Percentiles rank a stretch among this genome's conserved stretches.
Evolutionary conservation across 1,140 invertebrate species (phyloP).

Genomic region (Rhyacophila brunnea): DNA sequence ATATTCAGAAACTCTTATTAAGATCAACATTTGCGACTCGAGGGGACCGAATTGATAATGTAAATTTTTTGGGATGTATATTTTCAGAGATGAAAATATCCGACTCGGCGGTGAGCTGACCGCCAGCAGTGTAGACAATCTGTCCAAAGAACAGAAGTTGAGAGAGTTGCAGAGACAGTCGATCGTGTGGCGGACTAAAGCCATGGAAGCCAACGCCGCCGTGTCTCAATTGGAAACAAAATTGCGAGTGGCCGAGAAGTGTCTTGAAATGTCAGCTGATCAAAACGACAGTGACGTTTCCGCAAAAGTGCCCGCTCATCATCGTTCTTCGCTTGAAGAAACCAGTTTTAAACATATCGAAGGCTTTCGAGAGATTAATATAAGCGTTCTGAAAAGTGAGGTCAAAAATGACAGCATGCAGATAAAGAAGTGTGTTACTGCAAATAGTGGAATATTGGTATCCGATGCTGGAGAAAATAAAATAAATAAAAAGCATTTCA

Average conservation of each 20-base stretch:
- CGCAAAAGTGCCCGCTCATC: not conserved
- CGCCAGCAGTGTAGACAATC: slow-evolving; percentile 29
- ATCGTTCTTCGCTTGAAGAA: not conserved
- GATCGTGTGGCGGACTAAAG: slow-evolving; percentile 31
- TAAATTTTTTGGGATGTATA: not conserved
- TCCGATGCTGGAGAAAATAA: slow-evolving; percentile 3
- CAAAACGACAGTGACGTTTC: not conserved
- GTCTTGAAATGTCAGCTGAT: not conserved
- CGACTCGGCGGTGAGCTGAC: slow-evolving; percentile 17
- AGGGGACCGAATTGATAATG: not conserved
- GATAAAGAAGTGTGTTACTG: not conserved
- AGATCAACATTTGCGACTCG: not conserved
- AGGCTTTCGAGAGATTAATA: slow-evolving; percentile 17
- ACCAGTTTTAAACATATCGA: not conserved
- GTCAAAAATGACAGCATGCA: not conserved
- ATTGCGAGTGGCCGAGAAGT: slow-evolving; percentile 15
- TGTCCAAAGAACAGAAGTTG: slow-evolving; percentile 28
- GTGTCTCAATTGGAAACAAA: slow-evolving; percentile 27
- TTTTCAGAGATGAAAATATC: slow-evolving; percentile 27
- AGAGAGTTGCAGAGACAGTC: slow-evolving; percentile 28
- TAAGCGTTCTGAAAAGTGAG: not conserved
- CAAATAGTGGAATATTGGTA: not conserved
- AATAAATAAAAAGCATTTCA: slow-evolving; percentile 6
- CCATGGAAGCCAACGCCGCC: slow-evolving; percentile 21
- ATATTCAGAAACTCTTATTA: not conserved